Evolutionary conservation across 2,888 invertebrate genomes (phyloP).

Genomic region (Caenorhabditis sp.): DNA sequence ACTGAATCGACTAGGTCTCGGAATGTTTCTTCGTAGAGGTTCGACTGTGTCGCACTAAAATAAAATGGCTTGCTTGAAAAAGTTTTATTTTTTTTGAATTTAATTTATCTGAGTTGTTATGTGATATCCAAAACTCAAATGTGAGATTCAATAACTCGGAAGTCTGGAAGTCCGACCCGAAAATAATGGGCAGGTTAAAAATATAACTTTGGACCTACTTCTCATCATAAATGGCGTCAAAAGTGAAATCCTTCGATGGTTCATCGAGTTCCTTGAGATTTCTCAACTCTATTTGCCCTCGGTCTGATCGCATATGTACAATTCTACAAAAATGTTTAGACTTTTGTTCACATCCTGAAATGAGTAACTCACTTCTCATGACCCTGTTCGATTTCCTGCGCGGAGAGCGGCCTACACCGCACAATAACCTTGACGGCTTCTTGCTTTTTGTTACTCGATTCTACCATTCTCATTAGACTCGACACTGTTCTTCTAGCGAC

Average conservation of each 20-base stretch:
- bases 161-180: too few relatives aligned
- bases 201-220: conserved; percentile 74
- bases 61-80: conserved; percentile 49
- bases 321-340: conserved; percentile 72
- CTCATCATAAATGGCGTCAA: conserved; percentile 95
- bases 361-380: conserved; percentile 71
- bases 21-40: conserved; percentile 94
- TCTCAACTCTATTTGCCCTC: conserved; percentile 88
- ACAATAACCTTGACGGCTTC: conserved; percentile 80
- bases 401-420: conserved; percentile 91
- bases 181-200: not conserved
- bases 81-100: not conserved
- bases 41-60: conserved; percentile 83
- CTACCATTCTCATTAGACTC: conserved; percentile 21
- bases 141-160: not conserved
- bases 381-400: conserved; percentile 82
- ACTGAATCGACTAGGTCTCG: conserved; percentile 92
- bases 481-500: not conserved
- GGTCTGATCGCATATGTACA: conserved; percentile 84
- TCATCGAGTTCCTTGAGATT: conserved; percentile 81
- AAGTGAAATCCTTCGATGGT: conserved; percentile 86
- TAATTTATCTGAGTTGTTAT: too few relatives aligned
- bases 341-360: not conserved
- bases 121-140: too few relatives aligned
- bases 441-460: conserved; percentile 23